phyloP scores from a whole-genome alignment of 2,888 invertebrate genomes.

The Steinernema hermaphroditum region DNA sequence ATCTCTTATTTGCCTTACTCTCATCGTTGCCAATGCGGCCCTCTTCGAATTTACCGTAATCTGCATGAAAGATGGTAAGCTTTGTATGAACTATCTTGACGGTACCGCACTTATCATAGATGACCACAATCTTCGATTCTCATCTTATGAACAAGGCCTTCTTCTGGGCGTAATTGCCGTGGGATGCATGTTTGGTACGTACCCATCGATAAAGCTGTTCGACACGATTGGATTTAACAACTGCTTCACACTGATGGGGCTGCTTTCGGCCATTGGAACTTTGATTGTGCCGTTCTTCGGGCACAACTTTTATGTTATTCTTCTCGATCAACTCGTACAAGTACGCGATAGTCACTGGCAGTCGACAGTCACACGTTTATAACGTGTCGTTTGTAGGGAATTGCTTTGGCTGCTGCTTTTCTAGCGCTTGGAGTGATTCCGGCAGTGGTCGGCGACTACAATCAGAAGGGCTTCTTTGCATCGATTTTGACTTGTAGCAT shows the following conservation, averaged over 20 bases:
- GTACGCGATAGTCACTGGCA: neutral
- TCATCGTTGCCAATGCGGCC: neutral
- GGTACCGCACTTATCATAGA: neutral
- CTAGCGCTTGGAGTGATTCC: slow-evolving; percentile 5
- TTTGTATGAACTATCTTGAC: neutral
- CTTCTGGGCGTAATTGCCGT: neutral
- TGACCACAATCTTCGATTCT: neutral
- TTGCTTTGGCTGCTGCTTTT: neutral
- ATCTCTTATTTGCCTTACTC: neutral
- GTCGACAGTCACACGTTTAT: neutral
- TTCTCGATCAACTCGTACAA: neutral
- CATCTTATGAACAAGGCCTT: neutral
- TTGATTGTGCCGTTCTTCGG: neutral
- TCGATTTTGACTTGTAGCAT: slow-evolving; percentile 1
- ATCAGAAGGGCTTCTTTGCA: neutral
- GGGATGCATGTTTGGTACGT: neutral
- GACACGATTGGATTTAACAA: neutral
- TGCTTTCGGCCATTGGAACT: neutral
- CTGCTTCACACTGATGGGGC: neutral
- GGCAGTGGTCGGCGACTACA: neutral
- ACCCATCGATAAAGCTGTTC: neutral
- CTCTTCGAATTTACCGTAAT: neutral
- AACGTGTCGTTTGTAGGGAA: neutral
- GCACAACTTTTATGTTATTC: neutral
- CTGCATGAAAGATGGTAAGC: slow-evolving; percentile 1